Evolutionary conservation across 2,797 vertebrate genomes (phyloP), one percentile per base, ranked within the genome.

Genomic region (Betta splendens): DNA sequence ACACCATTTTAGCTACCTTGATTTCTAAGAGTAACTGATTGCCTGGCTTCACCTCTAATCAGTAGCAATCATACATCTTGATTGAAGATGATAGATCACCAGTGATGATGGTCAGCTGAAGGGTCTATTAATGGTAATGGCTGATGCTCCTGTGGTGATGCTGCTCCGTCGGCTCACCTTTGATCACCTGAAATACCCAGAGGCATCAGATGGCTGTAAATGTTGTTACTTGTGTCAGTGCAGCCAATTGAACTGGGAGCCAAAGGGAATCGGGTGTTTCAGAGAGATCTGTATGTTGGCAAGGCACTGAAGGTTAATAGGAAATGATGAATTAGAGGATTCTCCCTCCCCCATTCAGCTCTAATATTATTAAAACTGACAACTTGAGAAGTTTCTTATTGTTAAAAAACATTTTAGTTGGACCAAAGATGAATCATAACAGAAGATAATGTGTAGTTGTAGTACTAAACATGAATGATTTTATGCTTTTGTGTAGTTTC

Each of bases 1-100:
- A 62, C 52, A 21, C 35, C 23, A 29, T 49, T 38, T 16, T 15
- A 12, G 6, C 49, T 32, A 35, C 42, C 70, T 81, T 77, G 72
- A 85, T 85, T 85, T 77, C 52, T 58, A 29, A 69, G 56, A 59
- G 58, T 12, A 45, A 22, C 57, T 82, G 86, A 87, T 84, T 85
- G 75, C 54, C 39, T 33, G 22, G 52, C 60, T 42, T 79, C 46
- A 60, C 54, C 45, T 64, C 45, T 49, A 80, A 85, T 84, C 87
- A 83, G 69, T 25, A 35, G 69, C 75, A 89, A 82, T 87, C 76
- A 79, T 22, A 39, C 29, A 45, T 47, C 68, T 32, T 80, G 81
- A 82, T 83, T 85, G 80, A 85, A 79, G 77, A 75, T 77, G 69
- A 83, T 53, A 44, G 74, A 69, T 64, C 42, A 46, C 48, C 59